Base-by-base conservation (phyloP, 1,140 invertebrate genomes). In the Micrasema longulum region DNA sequence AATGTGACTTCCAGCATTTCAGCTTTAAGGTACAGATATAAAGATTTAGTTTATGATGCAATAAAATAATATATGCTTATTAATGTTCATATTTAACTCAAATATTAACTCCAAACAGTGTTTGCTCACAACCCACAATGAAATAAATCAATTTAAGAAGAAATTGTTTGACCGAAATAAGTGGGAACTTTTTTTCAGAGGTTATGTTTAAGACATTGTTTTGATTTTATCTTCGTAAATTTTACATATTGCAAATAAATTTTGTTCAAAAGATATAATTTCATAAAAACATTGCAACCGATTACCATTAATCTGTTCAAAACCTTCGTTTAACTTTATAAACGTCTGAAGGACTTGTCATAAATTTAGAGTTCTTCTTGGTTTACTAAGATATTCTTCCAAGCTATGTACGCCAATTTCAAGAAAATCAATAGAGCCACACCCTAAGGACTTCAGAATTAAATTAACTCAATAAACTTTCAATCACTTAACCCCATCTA, bases 381-480 rank as follows among this genome's bases (percentile, higher is more conserved):
- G 77, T 73, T 78, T 80, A 83, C 78, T 80, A 78, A 82, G 84
- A 83, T 78, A 78, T 83, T 84, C 82, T 48, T 64, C 12, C 16
- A 2, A 22, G 55, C 36, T 41, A 36, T 68, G 22, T 69, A 4
- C 41, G 38, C 18, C 67, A 38, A 69, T 48, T 38, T 4, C 74
- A 77, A 83, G 83, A 85, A 85, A 85, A 85, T 85, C 83, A 81
- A 85, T 85, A 85, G 79, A 81, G 83, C 83, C 83, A 85, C 83
- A 84, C 83, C 83, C 83, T 79, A 77, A 79, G 79, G 83, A 82
- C 80, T 84, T 85, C 83, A 47, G 52, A 22, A 70, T 70, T 63
- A 70, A 70, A 9, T 47, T 64, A 23, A 26, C 14, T 20, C 14
- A 23, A 23, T 41, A 23, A 64, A 41, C 18, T 41, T 16, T 38